phyloP scores from a whole-genome alignment of 2,888 invertebrate species.

The Phymatocera aterrima region DNA sequence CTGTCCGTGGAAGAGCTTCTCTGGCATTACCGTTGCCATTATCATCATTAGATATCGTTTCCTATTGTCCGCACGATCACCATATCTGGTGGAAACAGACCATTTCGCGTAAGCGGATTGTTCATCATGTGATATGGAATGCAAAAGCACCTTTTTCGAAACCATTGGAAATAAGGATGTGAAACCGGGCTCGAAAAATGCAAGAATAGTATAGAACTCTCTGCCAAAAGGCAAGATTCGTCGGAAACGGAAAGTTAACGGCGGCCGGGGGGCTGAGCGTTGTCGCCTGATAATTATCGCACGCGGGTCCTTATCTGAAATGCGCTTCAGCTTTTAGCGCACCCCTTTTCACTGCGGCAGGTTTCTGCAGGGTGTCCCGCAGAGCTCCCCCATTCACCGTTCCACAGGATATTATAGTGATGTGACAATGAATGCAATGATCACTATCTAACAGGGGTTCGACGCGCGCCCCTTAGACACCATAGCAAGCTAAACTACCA shows the following conservation, averaged over 20 bases:
- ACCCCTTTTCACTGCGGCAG: conserved; percentile 53
- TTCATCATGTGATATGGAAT: no score
- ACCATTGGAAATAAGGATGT: background rate
- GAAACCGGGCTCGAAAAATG: background rate
- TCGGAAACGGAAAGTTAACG: background rate
- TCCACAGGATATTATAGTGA: conserved; percentile 63
- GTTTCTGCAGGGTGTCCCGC: background rate
- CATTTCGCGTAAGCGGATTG: no score
- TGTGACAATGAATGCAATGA: conserved; percentile 69
- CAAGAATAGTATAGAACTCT: background rate
- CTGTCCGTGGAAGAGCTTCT: no score
- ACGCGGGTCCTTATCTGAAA: conserved; percentile 61
- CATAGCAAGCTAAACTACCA: conserved; percentile 62
- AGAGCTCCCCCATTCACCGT: conserved; percentile 48
- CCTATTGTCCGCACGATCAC: no score
- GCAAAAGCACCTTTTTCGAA: background rate
- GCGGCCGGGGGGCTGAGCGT: conserved; percentile 22
- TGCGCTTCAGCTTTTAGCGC: conserved; percentile 64
- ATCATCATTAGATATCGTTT: no score
- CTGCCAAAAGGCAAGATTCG: background rate
- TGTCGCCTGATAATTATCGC: conserved; percentile 61
- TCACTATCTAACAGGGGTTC: conserved; percentile 64
- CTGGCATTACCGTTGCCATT: no score
- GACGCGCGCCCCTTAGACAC: conserved; percentile 52
- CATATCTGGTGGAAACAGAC: no score